A percentile compares a stretch with the other conserved stretches of the same genome.
Conservation (phyloP, 2,888 invertebrate species). For the Coelogynopora nodosa region DNA sequence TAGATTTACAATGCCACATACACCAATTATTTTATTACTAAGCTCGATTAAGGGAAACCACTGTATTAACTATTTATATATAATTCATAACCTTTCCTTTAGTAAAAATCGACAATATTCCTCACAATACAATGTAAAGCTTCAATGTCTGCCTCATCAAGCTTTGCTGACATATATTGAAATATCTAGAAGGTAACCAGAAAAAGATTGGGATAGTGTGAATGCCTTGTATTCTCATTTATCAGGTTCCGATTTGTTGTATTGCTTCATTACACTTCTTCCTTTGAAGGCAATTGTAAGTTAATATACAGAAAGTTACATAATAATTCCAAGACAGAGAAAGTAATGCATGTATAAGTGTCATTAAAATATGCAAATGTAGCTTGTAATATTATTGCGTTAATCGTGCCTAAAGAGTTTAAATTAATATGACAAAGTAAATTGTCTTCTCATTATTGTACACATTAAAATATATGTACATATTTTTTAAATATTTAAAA, state of each 20-base stretch:
- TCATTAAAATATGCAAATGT: background rate
- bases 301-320: background rate
- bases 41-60: background rate
- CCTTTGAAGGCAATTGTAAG: slow-evolving; percentile 5
- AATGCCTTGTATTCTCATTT: background rate
- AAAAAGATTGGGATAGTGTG: background rate
- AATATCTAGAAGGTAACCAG: slow-evolving; percentile 28
- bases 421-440: background rate
- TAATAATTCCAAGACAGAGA: background rate
- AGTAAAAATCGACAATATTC: background rate
- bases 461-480: too few relatives aligned
- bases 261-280: background rate
- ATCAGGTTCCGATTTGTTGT: background rate
- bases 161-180: slow-evolving; percentile 11
- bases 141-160: background rate
- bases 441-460: too few relatives aligned
- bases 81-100: background rate
- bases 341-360: background rate
- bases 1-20: background rate
- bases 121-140: background rate
- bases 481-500: too few relatives aligned
- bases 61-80: background rate
- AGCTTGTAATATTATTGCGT: background rate
- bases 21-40: background rate
- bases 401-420: background rate